Percentiles rank a stretch among this genome's conserved stretches.
phyloP scores from a whole-genome alignment of 2,888 invertebrate genomes.

The Heteromyza rotundicornis region DNA sequence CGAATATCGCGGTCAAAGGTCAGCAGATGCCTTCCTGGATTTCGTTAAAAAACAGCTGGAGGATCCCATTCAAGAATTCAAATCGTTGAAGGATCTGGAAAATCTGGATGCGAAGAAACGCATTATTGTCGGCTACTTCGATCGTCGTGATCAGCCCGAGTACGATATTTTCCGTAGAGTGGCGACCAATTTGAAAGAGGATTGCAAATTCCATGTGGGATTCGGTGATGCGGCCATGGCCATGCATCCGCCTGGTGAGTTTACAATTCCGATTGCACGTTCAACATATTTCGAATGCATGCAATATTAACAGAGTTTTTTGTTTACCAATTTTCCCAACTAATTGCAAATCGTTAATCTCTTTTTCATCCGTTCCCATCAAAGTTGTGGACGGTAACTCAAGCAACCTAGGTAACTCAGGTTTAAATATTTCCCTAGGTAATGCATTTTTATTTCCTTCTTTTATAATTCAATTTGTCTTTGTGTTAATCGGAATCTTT shows the following conservation, averaged over 20 bases:
- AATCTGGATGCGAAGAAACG: constrained; percentile 81
- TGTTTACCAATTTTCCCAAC: background rate
- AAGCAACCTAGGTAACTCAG: constrained; percentile 32
- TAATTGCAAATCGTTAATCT: background rate
- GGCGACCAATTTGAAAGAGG: constrained; percentile 89
- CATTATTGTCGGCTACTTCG: constrained; percentile 91
- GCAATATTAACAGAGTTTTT: background rate
- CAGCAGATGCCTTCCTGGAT: constrained; percentile 86
- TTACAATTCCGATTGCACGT: constrained; percentile 8
- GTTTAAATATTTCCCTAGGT: constrained; percentile 34
- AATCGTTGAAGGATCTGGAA: constrained; percentile 73
- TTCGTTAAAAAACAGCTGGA: constrained; percentile 89
- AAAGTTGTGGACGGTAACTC: constrained; percentile 23
- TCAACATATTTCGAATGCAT: constrained; percentile 10
- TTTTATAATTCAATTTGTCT: background rate
- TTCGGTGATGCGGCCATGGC: constrained; percentile 82
- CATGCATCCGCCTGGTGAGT: constrained; percentile 83
- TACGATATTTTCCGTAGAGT: constrained; percentile 81
- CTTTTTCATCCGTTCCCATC: background rate
- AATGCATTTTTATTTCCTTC: constrained; percentile 30
- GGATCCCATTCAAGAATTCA: constrained; percentile 83
- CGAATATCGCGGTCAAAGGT: constrained; percentile 90
- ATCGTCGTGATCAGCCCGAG: constrained; percentile 76
- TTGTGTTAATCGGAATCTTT: background rate
- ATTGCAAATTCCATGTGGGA: constrained; percentile 92